Evolutionary conservation across 2,113 vertebrate species (phyloP).

Genomic region (Columba livia): DNA sequence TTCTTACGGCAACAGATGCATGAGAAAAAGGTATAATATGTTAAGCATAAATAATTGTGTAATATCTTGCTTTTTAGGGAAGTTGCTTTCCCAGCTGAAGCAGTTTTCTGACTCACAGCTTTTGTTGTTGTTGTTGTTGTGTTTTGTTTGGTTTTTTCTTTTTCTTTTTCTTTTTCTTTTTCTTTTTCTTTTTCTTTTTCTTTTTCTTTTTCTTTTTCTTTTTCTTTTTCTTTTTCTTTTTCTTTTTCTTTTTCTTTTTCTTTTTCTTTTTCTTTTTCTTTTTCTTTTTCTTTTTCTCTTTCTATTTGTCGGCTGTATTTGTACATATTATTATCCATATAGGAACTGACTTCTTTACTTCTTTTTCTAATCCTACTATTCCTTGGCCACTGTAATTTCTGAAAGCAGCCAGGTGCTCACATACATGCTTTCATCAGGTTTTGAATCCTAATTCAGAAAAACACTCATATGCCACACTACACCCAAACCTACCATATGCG

Average conservation of each 20-base stretch:
- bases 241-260: not conserved
- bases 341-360: accelerated
- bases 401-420: not conserved
- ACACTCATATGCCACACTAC: accelerated
- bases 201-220: too few relatives aligned
- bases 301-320: not conserved
- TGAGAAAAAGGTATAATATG: not conserved
- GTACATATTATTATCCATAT: not conserved
- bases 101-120: not conserved
- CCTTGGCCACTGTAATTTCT: not conserved
- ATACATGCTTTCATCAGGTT: not conserved
- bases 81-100: not conserved
- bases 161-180: too few relatives aligned
- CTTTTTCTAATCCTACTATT: not conserved
- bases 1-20: not conserved
- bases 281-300: not conserved
- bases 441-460: not conserved
- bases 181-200: not conserved
- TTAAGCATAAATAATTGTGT: not conserved
- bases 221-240: not conserved
- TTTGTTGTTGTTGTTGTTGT: too few relatives aligned
- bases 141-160: too few relatives aligned
- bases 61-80: not conserved
- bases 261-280: too few relatives aligned
- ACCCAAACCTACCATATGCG: not conserved